Base-by-base conservation (phyloP, 1,140 invertebrate genomes). In the Nephotettix cincticeps region DNA sequence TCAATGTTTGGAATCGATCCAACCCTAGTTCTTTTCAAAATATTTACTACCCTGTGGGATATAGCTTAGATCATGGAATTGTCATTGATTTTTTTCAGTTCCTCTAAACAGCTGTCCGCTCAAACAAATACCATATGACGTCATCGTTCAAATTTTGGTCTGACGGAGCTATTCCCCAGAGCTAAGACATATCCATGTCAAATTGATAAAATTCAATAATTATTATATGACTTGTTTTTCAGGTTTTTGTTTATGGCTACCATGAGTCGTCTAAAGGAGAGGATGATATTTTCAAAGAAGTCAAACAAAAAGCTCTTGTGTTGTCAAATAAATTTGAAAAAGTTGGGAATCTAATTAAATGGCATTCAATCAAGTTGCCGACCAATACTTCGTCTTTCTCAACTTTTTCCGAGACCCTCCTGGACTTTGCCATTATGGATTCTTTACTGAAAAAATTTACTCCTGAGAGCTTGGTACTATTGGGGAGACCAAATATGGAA, bases 381-480 rank as follows among this genome's bases (percentile, higher is more conserved):
- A 54, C 76, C 72, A 70, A 73, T 76, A 58, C 74, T 77, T 28
- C 43, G 78, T 77, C 70, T 72, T 77, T 25, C 75, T 40, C 74
- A 77, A 71, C 79, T 76, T 78, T 81, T 0, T 77, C 81, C 36
- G 76, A 81, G 71, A 78, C 80, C 73, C 76, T 85, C 32, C 76
- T 91, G 1, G 87, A 89, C 77, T 85, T 94, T 68, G 88, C 86
- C 13, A 81, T 93, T 1, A 83, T 90, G 0, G 93, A 96, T 82
- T 81, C 91, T 68, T 84, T 89, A 0, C 75, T 89, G 27, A 86
- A 86, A 69, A 93, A 93, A 79, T 86, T 94, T 71, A 84, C 86
- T 0, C 76, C 86, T 0, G 90, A 93, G 67, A 87, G 88, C 76
- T 80, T 94, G 4, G 79, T 93, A 63, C 80, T 94, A 51, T 78